Evolutionary conservation across 2,888 invertebrate species (phyloP).

Genomic region (Lamellibrachia columna): DNA sequence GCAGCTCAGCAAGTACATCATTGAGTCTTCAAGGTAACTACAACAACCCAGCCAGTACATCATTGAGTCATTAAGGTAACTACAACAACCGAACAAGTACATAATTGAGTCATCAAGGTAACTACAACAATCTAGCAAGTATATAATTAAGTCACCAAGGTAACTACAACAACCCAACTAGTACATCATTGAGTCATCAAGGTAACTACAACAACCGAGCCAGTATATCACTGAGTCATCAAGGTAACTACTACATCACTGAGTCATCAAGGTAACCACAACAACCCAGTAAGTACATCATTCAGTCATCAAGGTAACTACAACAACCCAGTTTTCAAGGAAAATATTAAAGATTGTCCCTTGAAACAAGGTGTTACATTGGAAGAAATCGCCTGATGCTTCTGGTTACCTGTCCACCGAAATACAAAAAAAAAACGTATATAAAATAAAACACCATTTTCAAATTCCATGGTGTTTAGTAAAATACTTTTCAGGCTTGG

Average conservation of each 20-base stretch:
- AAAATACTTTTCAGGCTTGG: no score
- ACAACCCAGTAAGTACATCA: conserved; percentile 80
- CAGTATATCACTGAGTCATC: neutral
- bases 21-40: conserved; percentile 66
- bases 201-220: conserved; percentile 47
- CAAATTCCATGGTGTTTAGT: no score
- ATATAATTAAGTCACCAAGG: no score
- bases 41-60: conserved; percentile 78
- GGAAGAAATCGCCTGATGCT: no score
- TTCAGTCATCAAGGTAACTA: conserved; percentile 66
- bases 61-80: conserved; percentile 71
- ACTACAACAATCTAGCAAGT: no score
- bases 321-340: conserved; percentile 70
- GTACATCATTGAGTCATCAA: conserved; percentile 75
- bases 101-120: neutral
- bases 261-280: conserved; percentile 32
- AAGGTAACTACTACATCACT: no score
- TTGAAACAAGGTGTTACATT: no score
- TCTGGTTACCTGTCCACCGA: no score
- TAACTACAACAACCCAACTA: conserved; percentile 73
- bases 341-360: no score
- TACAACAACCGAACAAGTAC: conserved; percentile 35
- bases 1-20: conserved; percentile 80
- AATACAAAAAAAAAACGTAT: no score
- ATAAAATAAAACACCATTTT: no score